Evolutionary conservation across 2,888 invertebrate species (phyloP).

Genomic region (Ethmia dodecea): DNA sequence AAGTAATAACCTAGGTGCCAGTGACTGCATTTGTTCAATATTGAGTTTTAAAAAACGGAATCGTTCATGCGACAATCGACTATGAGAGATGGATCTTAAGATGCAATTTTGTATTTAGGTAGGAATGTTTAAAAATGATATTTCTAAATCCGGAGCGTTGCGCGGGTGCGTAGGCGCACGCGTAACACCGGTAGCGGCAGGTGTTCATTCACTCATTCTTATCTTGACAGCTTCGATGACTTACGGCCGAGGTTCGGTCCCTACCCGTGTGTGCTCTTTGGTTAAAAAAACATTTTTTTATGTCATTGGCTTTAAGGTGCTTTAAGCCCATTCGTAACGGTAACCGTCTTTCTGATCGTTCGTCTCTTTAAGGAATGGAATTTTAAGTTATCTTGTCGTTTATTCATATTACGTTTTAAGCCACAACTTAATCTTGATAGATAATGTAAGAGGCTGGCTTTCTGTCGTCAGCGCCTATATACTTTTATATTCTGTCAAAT

Average conservation of each 20-base stretch:
- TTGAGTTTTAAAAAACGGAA: constrained; percentile 28
- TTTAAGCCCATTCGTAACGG: constrained; percentile 73
- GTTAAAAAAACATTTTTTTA: constrained; percentile 53
- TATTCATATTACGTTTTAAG: constrained; percentile 36
- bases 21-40: constrained; percentile 44
- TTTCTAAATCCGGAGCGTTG: constrained; percentile 36
- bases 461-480: no score
- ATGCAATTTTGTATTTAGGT: constrained; percentile 26
- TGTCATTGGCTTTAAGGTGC: constrained; percentile 44
- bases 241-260: constrained; percentile 55
- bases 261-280: constrained; percentile 65
- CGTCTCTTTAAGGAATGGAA: constrained; percentile 53
- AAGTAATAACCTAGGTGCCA: constrained; percentile 47
- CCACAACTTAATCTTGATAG: constrained; percentile 50
- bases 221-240: constrained; percentile 76
- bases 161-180: constrained; percentile 61
- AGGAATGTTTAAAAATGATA: constrained; percentile 36
- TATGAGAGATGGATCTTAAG: constrained; percentile 31
- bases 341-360: constrained; percentile 60
- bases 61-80: constrained; percentile 32
- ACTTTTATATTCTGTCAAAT: no score
- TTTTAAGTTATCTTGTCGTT: constrained; percentile 55
- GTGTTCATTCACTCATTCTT: constrained; percentile 75
- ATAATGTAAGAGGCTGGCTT: constrained; percentile 29
- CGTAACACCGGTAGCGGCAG: constrained; percentile 74